These are phyloP conservation scores for Eriocheir sinensis DNA, from an alignment of 1,140 invertebrate species.

Conservation along the genomic window DNA sequence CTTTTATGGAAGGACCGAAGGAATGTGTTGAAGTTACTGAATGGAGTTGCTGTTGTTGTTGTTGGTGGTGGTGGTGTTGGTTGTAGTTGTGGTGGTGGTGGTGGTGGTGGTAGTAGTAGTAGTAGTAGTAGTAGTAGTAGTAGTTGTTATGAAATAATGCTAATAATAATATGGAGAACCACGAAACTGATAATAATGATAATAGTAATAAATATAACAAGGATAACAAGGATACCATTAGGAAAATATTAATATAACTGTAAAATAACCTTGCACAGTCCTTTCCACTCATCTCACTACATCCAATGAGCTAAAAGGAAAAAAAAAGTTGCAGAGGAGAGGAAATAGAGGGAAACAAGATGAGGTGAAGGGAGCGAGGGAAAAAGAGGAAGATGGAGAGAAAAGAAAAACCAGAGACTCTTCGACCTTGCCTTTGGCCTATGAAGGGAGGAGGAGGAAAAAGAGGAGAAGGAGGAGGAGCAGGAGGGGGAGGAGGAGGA, in stretches of 20 bases:
- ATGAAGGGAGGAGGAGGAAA: background rate
- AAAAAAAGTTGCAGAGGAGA: background rate
- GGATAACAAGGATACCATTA: no score
- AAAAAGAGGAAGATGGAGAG: background rate
- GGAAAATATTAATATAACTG: no score
- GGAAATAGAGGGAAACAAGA: background rate
- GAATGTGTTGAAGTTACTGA: no score
- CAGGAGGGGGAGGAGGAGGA: no score
- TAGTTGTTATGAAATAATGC: background rate
- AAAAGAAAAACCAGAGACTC: background rate
- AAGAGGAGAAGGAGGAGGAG: background rate
- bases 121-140: background rate
- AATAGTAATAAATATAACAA: no score
- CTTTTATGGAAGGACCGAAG: no score
- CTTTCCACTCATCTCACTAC: no score
- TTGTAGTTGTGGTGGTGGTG: background rate
- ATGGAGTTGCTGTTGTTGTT: no score
- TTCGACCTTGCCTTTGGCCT: background rate
- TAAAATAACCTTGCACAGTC: no score
- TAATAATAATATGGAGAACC: no score
- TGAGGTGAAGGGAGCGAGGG: background rate
- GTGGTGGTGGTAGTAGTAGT: background rate
- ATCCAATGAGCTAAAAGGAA: no score
- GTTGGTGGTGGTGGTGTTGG: background rate
- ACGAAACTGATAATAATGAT: no score